Base-by-base conservation (phyloP, 2,797 vertebrate genomes). In the Sparus aurata region DNA sequence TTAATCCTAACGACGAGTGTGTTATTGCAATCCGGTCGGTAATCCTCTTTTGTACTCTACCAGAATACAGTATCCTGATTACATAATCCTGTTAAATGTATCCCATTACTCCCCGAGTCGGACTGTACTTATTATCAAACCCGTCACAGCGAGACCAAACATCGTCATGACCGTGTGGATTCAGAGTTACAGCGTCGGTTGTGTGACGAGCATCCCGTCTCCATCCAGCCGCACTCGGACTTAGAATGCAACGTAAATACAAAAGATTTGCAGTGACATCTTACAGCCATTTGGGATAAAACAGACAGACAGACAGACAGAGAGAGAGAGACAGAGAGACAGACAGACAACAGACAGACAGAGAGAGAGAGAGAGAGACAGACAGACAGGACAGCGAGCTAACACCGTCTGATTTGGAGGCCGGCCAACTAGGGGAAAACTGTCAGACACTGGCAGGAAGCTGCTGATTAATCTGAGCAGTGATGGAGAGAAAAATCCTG, bases 391-490 rank as follows among this genome's bases (percentile, higher is more conserved):
- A 52, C 50, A 72, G 75, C 18, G 53, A 79, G 81, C 47, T 71
- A 72, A 83, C 85, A 76, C 73, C 30, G 68, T 74, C 82, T 87
- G 88, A 87, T 85, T 66, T 90, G 82, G 85, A 90, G 47, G 46
- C 65, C 12, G 18, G 50, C 75, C 85, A 90, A 87, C 84, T 80
- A 58, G 78, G 70, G 71, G 76, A 60, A 83, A 91, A 74, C 87
- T 87, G 88, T 88, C 87, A 89, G 87, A 85, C 79, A 59, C 79
- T 79, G 67, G 74, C 83, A 88, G 83, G 80, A 88, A 87, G 84
- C 88, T 83, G 76, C 86, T 88, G 88, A 89, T 88, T 88, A 87
- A 88, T 88, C 87, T 79, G 86, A 88, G 83, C 84, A 85, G 76
- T 69, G 83, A 89, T 85, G 80, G 89, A 88, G 83, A 82, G 75